Conservation (phyloP, 2,113 vertebrate species). For the Smithornis capensis region DNA sequence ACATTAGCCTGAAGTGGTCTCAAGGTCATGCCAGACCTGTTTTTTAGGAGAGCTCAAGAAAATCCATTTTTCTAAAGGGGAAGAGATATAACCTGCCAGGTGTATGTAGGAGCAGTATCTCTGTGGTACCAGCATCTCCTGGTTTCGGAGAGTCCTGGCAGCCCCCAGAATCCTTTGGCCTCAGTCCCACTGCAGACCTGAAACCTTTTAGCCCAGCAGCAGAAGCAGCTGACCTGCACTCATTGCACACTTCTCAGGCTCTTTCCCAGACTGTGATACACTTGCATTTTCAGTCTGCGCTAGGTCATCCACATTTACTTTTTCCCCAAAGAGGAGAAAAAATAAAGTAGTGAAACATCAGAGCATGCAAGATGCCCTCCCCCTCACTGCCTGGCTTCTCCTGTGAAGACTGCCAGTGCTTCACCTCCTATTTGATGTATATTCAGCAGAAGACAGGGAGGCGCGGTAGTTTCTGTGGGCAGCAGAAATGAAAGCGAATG, state of each 20-base stretch:
- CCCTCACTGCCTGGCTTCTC: conserved; percentile 20
- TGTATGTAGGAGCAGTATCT: not conserved
- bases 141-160: not conserved
- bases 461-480: conserved; percentile 36
- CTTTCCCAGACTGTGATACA: not conserved
- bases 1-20: not conserved
- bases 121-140: not conserved
- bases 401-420: conserved; percentile 23
- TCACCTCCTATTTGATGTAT: conserved; percentile 56
- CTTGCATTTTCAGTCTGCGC: not conserved
- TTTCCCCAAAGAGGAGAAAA: conserved; percentile 18
- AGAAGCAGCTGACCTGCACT: not conserved
- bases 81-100: not conserved
- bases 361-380: conserved; percentile 20
- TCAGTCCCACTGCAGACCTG: not conserved
- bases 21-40: not conserved
- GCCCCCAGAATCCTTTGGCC: rapidly evolving
- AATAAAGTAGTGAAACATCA: conserved; percentile 40
- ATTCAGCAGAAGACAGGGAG: conserved; percentile 39
- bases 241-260: not conserved
- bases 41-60: not conserved
- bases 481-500: conserved; percentile 67
- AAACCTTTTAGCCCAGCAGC: not conserved
- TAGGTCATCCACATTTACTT: conserved; percentile 36
- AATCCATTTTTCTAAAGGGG: not conserved